Base-by-base conservation (phyloP, 1,140 invertebrate species). In the Drosophila arawakana region DNA sequence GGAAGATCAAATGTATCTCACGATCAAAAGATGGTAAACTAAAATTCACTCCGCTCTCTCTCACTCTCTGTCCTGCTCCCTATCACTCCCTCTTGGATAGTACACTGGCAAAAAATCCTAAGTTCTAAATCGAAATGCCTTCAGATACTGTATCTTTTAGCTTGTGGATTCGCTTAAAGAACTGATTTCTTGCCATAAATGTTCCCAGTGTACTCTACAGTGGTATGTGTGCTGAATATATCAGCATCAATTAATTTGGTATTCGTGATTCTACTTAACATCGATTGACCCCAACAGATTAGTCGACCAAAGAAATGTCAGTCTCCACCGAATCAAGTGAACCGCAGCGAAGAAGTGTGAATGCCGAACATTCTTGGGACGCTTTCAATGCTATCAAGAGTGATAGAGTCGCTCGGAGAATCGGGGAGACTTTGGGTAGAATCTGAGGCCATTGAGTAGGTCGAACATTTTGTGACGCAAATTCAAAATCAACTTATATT, bases 191-290 rank as follows among this genome's bases (percentile, higher is more conserved):
- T 5, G 0, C 25, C 25, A 30, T 0, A 30, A 30, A 30, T 30
- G 25, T 30, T 30, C 6, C 25, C 2, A 30, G 25, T 30, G 25
- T 30, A 30, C 25, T 5, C 9, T 11, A 46, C 10, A 15, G 25
- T 54, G 50, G 46, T 35, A 52, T 52, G 15, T 55, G 25, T 73
- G 78, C 41, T 83, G 62, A 63, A 65, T 74, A 79, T 88, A 86
- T 80, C 80, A 83, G 76, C 83, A 88, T 89, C 89, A 91, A 91
- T 91, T 91, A 91, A 91, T 90, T 91, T 91, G 90, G 91, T 91
- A 92, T 92, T 92, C 91, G 91, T 92, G 91, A 92, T 92, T 92
- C 91, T 92, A 92, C 88, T 92, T 92, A 92, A 92, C 91, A 92
- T 92, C 91, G 91, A 92, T 92, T 92, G 91, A 92, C 91, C 91